phyloP scores from a whole-genome alignment of 2,888 invertebrate genomes.

The Himalopsyche anomala region DNA sequence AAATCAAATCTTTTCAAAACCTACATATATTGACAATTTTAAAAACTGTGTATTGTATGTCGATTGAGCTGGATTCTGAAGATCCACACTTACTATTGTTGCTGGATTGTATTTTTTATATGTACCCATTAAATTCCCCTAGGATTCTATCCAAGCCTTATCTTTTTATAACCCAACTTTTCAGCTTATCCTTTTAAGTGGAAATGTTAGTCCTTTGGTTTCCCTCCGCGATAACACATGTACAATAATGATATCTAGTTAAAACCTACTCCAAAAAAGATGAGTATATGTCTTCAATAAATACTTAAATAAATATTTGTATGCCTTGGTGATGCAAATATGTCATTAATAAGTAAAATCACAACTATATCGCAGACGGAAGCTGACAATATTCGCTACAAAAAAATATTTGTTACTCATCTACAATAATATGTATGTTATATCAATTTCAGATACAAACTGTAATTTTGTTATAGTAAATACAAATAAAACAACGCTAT shows the following conservation, averaged over 20 bases:
- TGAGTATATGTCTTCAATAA: background rate
- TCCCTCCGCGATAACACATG: slow-evolving; percentile 31
- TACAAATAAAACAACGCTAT: too few relatives aligned
- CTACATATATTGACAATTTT: too few relatives aligned
- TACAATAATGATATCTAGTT: slow-evolving; percentile 10
- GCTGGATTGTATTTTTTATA: slow-evolving; percentile 36
- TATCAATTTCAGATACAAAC: too few relatives aligned
- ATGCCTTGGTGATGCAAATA: too few relatives aligned
- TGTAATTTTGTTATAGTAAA: too few relatives aligned
- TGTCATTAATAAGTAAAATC: too few relatives aligned
- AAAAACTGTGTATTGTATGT: background rate
- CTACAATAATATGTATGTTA: too few relatives aligned
- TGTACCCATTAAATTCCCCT: background rate
- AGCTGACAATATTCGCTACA: too few relatives aligned
- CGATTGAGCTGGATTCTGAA: background rate
- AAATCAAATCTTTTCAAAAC: too few relatives aligned
- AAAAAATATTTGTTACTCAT: too few relatives aligned
- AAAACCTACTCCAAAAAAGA: background rate
- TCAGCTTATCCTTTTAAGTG: slow-evolving; percentile 32
- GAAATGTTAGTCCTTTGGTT: slow-evolving; percentile 28
- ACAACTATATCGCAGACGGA: too few relatives aligned
- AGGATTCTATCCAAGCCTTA: background rate
- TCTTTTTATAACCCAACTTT: slow-evolving; percentile 36
- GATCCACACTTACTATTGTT: background rate
- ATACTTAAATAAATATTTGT: too few relatives aligned